Evolutionary conservation across 2,797 vertebrate species (phyloP).

Genomic region (Limosa lapponica): DNA sequence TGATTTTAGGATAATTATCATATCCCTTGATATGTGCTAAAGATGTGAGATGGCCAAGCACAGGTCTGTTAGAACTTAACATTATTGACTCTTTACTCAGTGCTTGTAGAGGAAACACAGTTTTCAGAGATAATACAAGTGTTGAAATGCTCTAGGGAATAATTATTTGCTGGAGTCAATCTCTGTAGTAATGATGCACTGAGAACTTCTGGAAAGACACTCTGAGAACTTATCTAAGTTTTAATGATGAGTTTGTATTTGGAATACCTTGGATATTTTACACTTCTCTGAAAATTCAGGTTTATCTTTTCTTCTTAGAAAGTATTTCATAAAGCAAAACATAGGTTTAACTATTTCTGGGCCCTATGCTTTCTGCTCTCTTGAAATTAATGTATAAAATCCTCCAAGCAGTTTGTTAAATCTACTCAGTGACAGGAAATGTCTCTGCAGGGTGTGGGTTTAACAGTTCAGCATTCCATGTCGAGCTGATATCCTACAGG

Average conservation of each 20-base stretch:
- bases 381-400: background rate
- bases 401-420: background rate
- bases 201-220: background rate
- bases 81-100: background rate
- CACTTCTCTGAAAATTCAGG: rapidly evolving
- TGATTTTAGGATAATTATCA: background rate
- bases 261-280: background rate
- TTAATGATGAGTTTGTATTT: background rate
- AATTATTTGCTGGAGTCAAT: background rate
- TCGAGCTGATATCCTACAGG: background rate
- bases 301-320: background rate
- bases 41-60: background rate
- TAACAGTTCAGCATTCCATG: background rate
- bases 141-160: background rate
- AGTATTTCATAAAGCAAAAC: background rate
- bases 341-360: background rate
- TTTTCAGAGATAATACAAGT: background rate
- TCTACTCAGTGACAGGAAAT: background rate
- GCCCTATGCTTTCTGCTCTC: background rate
- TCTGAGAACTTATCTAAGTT: background rate
- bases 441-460: background rate
- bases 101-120: background rate
- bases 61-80: background rate
- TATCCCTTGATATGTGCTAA: background rate
- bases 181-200: background rate